A percentile compares a stretch with the other conserved stretches of the same genome.
Evolutionary conservation across 2,888 invertebrate genomes (phyloP).

Genomic region (Pycnomerus fuliginosus): DNA sequence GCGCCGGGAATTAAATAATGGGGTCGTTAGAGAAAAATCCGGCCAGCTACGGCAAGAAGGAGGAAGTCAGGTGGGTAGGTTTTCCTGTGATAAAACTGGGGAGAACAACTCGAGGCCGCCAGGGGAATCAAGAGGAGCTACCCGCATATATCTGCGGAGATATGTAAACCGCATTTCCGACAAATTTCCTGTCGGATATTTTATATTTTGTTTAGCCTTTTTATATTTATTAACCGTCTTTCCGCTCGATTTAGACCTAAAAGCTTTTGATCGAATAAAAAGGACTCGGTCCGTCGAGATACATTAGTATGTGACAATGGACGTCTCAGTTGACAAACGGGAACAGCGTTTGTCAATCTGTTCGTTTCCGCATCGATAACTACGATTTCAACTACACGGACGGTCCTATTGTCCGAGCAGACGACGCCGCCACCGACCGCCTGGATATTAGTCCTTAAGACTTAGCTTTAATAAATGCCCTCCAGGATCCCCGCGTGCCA

Average conservation of each 20-base stretch:
- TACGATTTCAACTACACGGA: conserved; percentile 35
- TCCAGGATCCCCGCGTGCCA: no score
- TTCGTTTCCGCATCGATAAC: conserved; percentile 50
- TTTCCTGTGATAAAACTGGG: background rate
- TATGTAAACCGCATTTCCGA: conserved; percentile 43
- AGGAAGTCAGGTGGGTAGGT: conserved; percentile 2
- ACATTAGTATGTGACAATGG: conserved; percentile 47
- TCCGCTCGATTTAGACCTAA: conserved; percentile 33
- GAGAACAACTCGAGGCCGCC: background rate
- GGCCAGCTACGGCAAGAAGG: conserved; percentile 1
- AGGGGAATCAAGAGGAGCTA: conserved; percentile 3
- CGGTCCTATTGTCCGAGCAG: conserved; percentile 22
- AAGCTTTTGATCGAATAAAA: conserved; percentile 25
- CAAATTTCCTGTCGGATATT: conserved; percentile 43
- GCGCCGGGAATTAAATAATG: background rate
- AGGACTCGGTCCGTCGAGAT: conserved; percentile 31
- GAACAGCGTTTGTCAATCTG: conserved; percentile 51
- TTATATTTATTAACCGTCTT: conserved; percentile 32
- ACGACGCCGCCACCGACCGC: no score
- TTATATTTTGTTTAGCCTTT: conserved; percentile 36
- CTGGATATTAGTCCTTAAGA: no score
- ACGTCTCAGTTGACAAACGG: conserved; percentile 46
- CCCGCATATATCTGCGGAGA: conserved; percentile 20
- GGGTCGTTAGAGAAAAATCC: background rate
- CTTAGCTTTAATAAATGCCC: no score